Evolutionary conservation across 2,113 vertebrate genomes (phyloP).

Genomic region (Butorides virescens): DNA sequence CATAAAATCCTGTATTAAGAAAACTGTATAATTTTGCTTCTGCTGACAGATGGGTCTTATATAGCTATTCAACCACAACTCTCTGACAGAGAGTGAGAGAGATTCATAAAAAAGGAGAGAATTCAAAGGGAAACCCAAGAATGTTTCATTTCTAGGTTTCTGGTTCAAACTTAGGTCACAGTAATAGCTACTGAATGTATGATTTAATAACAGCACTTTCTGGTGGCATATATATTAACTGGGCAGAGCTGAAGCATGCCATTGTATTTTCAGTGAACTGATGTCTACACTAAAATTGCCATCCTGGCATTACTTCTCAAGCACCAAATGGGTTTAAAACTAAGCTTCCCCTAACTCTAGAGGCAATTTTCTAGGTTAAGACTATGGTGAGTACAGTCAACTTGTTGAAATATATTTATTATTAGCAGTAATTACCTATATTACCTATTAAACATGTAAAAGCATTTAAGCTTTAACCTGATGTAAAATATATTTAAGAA

Average conservation of each 20-base stretch:
- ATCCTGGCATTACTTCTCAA: background rate
- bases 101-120: background rate
- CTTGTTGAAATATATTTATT: background rate
- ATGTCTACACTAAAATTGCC: background rate
- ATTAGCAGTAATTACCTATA: background rate
- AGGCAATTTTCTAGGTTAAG: background rate
- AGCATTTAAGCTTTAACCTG: background rate
- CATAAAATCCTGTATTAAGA: slow-evolving; percentile 39
- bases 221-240: background rate
- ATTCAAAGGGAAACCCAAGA: slow-evolving; percentile 54
- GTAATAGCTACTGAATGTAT: background rate
- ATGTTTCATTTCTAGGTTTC: slow-evolving; percentile 57
- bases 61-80: background rate
- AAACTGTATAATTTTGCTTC: slow-evolving; percentile 54
- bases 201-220: slow-evolving; percentile 26
- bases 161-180: slow-evolving; percentile 55
- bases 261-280: background rate
- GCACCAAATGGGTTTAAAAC: background rate
- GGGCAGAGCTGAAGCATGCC: background rate
- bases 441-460: background rate
- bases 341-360: background rate
- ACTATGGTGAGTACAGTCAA: background rate
- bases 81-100: slow-evolving; percentile 55
- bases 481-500: background rate
- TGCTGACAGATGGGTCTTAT: slow-evolving; percentile 46